Evolutionary conservation across 2,113 vertebrate genomes (phyloP), one percentile per base, ranked within the genome.

Genomic region (Platysternon megacephalum): DNA sequence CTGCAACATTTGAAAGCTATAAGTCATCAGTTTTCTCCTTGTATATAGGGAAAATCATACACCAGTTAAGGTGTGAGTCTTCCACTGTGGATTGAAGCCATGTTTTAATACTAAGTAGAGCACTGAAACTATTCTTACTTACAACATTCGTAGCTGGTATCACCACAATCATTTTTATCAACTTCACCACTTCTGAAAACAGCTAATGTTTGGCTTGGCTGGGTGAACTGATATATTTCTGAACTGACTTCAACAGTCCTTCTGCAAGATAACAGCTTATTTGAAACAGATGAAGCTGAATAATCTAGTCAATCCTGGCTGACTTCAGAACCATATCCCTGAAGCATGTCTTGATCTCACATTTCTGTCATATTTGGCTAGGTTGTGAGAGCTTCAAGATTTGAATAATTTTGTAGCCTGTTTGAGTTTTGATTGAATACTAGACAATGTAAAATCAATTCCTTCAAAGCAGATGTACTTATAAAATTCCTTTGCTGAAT

Each of bases 61-160:
- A 65, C 4, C 26, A 56, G 55, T 56, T 28, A 28, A 56, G 55
- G 10, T 56, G 46, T 76, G 10, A 76, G 32, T 3, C 48, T 87
- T 93, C 78, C 48, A 84, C 53, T 46, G 3, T 85, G 58, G 53
- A 92, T 85, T 83, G 17, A 74, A 68, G 35, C 61, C 0, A 0
- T 2, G n/a, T 28, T 56, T 56, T 26, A 56, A 28, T 28, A 56
- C 11, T 56, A 56, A 26, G 24, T 56, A 56, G 11, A 79, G 8
- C 14, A 5, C 46, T 0, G 0, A 65, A 85, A 74, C 2, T n/a
- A 2, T 65, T 95, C 22, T 91, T 46, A 82, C 7, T 78, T 80
- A 4, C 39, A 4, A 13, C 24, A 19, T 10, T 56, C 3, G 48
- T 85, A 21, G 24, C 0, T 3, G 44, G 14, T 11, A 4, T 56